phyloP scores from a whole-genome alignment of 1,140 invertebrate genomes.

The Eumeta japonica region DNA sequence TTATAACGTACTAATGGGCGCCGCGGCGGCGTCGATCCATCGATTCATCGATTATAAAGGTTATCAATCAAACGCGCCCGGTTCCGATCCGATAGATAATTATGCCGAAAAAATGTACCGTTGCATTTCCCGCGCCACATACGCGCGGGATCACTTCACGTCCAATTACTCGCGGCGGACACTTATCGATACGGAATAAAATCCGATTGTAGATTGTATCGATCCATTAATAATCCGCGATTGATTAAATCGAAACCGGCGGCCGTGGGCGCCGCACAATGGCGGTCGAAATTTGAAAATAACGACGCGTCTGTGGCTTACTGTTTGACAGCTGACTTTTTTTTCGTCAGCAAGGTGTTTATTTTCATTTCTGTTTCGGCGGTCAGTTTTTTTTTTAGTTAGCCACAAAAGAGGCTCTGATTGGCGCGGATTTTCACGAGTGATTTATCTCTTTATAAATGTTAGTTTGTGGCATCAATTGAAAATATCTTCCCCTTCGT shows the following conservation, averaged over 20 bases:
- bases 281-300: conserved; percentile 16
- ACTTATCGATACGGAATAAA: too few species aligned
- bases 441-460: conserved; percentile 16
- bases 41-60: conserved; percentile 27
- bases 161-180: conserved; percentile 15
- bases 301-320: conserved; percentile 10
- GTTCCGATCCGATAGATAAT: conserved; percentile 27
- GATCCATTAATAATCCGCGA: conserved; percentile 20
- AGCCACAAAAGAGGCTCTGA: conserved; percentile 3
- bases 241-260: conserved; percentile 23
- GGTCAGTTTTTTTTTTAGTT: too few species aligned
- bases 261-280: conserved; percentile 15
- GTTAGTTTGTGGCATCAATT: conserved; percentile 8
- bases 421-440: conserved; percentile 11
- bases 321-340: conserved; percentile 20
- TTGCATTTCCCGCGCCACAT: conserved; percentile 15
- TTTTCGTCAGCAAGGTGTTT: too few species aligned
- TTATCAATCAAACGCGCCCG: conserved; percentile 28
- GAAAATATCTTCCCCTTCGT: too few species aligned
- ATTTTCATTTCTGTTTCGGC: too few species aligned
- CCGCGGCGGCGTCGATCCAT: conserved; percentile 16
- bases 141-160: conserved; percentile 13
- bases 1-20: conserved; percentile 29
- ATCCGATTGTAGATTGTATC: too few species aligned
- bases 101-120: conserved; percentile 23